A percentile compares a stretch with the other conserved stretches of the same genome.
These are phyloP conservation scores for Chiridota heheva DNA, from an alignment of 35 echinoderm and acorn worm genomes.

Conservation along the genomic window DNA sequence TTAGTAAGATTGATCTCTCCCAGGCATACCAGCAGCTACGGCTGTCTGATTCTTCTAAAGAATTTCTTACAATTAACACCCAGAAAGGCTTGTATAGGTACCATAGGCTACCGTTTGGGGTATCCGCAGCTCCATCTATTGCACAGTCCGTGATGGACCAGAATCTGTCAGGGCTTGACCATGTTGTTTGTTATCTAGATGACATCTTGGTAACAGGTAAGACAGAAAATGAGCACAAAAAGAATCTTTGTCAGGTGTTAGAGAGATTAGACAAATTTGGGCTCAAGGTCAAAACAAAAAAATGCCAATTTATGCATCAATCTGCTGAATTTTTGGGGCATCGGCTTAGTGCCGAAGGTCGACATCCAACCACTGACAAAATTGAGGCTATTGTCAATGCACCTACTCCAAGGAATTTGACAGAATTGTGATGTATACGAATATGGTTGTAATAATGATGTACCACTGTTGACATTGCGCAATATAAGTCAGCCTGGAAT, in stretches of 20 bases:
- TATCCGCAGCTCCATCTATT: constrained; percentile 44
- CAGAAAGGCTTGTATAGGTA: constrained; percentile 67
- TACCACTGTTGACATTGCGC: too few relatives aligned
- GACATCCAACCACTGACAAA: constrained; percentile 47
- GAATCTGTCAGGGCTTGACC: constrained; percentile 14
- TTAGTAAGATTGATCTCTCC: constrained; percentile 54
- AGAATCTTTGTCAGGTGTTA: constrained; percentile 4
- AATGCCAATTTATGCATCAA: not conserved
- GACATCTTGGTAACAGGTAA: not conserved
- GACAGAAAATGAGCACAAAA: not conserved
- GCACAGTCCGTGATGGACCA: constrained; percentile 45
- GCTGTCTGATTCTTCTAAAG: constrained; percentile 31
- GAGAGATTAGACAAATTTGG: constrained; percentile 1
- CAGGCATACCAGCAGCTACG: constrained; percentile 67
- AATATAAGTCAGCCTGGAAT: too few relatives aligned
- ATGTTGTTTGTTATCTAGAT: constrained; percentile 15
- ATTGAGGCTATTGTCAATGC: constrained; percentile 9
- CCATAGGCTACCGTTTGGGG: constrained; percentile 50
- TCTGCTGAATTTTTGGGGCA: constrained; percentile 39
- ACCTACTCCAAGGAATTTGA: constrained; percentile 10
- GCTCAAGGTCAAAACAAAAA: constrained; percentile 7
- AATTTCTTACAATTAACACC: constrained; percentile 55
- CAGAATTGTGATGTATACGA: not conserved
- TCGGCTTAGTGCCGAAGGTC: constrained; percentile 1
- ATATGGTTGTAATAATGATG: too few relatives aligned